phyloP scores from a whole-genome alignment of 2,113 vertebrate species.

The Danionella cerebrum region DNA sequence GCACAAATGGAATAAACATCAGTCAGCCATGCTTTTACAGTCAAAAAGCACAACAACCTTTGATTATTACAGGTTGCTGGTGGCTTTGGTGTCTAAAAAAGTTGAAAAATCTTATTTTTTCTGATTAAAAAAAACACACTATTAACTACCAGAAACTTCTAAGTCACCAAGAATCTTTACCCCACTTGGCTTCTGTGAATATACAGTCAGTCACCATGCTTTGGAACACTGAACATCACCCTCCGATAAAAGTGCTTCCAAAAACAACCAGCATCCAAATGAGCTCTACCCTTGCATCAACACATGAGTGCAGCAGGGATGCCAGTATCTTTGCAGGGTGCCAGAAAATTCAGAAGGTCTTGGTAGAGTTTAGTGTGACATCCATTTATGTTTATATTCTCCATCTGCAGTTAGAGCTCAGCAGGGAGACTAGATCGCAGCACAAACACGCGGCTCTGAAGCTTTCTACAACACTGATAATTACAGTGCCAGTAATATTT shows the following conservation, averaged over 20 bases:
- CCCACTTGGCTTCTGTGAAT: too few species aligned
- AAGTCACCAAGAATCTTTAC: too few species aligned
- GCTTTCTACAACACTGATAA: background rate
- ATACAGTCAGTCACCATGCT: too few species aligned
- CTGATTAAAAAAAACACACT: too few species aligned
- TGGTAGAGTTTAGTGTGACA: background rate
- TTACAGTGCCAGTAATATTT: slow-evolving; percentile 7
- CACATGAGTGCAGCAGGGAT: slow-evolving; percentile 2
- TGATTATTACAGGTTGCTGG: too few species aligned
- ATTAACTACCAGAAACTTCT: too few species aligned
- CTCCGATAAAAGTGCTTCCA: background rate
- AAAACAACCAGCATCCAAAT: slow-evolving; percentile 4
- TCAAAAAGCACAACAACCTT: too few species aligned
- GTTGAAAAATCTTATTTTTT: too few species aligned
- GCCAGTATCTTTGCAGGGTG: background rate
- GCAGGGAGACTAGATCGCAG: background rate
- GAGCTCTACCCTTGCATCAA: background rate
- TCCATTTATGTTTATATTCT: slow-evolving; percentile 13
- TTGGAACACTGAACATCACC: background rate
- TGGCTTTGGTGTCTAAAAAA: too few species aligned
- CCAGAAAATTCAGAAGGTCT: background rate
- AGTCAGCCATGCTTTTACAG: too few species aligned
- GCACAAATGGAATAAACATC: too few species aligned
- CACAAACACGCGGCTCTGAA: background rate
- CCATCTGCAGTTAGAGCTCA: background rate